Conservation (phyloP, 2,113 vertebrate genomes). For the Cisticola juncidis region DNA sequence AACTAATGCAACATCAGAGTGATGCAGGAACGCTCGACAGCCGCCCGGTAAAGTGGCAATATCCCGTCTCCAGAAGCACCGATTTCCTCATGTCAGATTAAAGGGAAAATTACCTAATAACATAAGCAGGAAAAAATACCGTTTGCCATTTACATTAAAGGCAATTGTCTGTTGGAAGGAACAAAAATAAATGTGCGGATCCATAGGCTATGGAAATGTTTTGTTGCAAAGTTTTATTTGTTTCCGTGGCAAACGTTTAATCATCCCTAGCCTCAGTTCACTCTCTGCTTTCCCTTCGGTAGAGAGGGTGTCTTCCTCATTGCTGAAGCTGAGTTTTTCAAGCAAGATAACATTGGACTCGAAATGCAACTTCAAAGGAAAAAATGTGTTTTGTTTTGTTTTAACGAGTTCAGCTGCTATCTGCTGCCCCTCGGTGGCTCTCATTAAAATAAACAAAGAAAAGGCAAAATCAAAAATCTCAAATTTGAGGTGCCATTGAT, state of each 20-base stretch:
- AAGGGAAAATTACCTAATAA: neutral
- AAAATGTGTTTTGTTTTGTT: neutral
- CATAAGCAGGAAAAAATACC: neutral
- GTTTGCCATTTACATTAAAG: neutral
- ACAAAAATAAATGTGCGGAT: neutral
- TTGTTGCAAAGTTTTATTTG: neutral
- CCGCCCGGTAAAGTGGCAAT: neutral
- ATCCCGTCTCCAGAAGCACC: neutral
- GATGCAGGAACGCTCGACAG: neutral
- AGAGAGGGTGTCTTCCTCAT: neutral
- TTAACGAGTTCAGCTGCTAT: neutral
- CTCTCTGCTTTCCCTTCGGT: neutral
- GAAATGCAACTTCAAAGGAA: neutral
- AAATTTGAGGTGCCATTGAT: neutral
- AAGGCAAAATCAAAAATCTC: neutral
- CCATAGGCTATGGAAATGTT: neutral
- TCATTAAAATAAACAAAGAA: slow-evolving; percentile 27
- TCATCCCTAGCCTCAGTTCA: neutral
- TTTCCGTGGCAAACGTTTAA: neutral
- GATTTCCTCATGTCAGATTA: neutral
- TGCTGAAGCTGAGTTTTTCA: neutral
- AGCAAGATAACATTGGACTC: neutral
- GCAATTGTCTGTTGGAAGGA: neutral
- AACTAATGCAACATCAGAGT: neutral
- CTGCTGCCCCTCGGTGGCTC: slow-evolving; percentile 17